A percentile compares a stretch with the other conserved stretches of the same genome.
These are phyloP conservation scores for Ascidia mentula DNA, from an alignment of 23 tunicate genomes.

Conservation along the genomic window DNA sequence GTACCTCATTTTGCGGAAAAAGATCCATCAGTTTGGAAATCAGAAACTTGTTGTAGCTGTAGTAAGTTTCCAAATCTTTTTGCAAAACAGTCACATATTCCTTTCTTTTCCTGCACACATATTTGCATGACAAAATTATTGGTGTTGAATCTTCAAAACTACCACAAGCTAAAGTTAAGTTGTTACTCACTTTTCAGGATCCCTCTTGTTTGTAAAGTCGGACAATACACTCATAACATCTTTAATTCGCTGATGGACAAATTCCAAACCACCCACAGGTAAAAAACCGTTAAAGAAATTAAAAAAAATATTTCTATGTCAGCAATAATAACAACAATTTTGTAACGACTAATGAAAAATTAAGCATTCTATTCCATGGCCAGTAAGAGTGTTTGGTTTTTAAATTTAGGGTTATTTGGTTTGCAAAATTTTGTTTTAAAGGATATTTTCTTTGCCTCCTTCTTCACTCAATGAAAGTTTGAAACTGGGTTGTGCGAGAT, in stretches of 20 bases:
- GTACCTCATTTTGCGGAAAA: conserved; percentile 82
- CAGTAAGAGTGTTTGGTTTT: background rate
- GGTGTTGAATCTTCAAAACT: too few species aligned
- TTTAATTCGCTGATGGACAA: conserved; percentile 80
- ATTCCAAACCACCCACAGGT: conserved; percentile 55
- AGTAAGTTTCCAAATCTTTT: conserved; percentile 77
- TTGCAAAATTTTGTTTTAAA: conserved; percentile 3
- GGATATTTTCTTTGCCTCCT: conserved; percentile 75
- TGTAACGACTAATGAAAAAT: background rate
- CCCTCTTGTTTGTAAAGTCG: conserved; percentile 70
- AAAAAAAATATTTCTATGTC: background rate
- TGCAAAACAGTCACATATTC: conserved; percentile 67
- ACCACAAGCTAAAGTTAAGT: too few species aligned
- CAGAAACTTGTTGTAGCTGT: conserved; percentile 93
- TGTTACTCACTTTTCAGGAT: conserved; percentile 59
- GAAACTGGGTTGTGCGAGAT: conserved; percentile 58
- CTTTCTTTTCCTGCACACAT: conserved; percentile 48
- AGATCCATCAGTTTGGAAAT: conserved; percentile 68
- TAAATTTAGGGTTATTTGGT: background rate
- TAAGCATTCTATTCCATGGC: background rate
- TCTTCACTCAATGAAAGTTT: conserved; percentile 87
- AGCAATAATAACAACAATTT: background rate
- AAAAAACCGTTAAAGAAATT: background rate
- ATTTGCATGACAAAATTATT: too few species aligned
- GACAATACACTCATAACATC: conserved; percentile 67